Evolutionary conservation across 2,113 vertebrate species (phyloP).

Genomic region (Ellobius talpinus): DNA sequence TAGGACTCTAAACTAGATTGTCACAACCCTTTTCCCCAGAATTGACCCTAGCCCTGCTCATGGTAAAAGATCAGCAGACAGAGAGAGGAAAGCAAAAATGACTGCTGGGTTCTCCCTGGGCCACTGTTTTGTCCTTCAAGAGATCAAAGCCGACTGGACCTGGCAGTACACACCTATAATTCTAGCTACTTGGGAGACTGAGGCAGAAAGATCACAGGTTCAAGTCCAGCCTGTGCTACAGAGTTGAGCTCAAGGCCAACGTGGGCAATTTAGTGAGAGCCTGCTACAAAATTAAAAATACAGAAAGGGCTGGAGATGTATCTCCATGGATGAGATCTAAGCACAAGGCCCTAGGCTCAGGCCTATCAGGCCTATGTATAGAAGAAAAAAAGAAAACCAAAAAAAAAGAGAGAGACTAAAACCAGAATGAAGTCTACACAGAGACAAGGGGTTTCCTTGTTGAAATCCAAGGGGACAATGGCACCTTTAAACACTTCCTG

Average conservation of each 20-base stretch:
- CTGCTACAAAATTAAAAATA: not conserved
- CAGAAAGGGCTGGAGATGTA: not conserved
- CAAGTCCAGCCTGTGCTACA: not conserved
- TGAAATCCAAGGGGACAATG: constrained; percentile 64
- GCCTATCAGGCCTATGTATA: not conserved
- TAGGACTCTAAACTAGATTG: not conserved
- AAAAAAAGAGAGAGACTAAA: not conserved
- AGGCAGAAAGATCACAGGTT: not conserved
- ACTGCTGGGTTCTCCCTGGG: constrained; percentile 11
- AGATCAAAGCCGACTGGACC: not conserved
- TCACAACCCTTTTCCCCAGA: not conserved
- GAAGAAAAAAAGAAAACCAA: not conserved
- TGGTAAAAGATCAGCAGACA: not conserved
- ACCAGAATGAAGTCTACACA: not conserved
- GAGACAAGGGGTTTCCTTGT: constrained; percentile 7
- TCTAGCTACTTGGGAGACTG: not conserved
- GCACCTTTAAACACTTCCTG: constrained; percentile 81
- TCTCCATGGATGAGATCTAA: not conserved
- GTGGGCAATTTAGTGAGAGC: not conserved
- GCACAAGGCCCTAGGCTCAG: not conserved
- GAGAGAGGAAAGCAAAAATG: constrained; percentile 5
- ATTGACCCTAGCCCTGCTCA: not conserved
- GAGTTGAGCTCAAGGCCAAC: not conserved
- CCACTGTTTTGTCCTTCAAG: constrained; percentile 44
- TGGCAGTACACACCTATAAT: not conserved